Conservation (phyloP, 2,113 vertebrate genomes). For the Tragulus kanchil region DNA sequence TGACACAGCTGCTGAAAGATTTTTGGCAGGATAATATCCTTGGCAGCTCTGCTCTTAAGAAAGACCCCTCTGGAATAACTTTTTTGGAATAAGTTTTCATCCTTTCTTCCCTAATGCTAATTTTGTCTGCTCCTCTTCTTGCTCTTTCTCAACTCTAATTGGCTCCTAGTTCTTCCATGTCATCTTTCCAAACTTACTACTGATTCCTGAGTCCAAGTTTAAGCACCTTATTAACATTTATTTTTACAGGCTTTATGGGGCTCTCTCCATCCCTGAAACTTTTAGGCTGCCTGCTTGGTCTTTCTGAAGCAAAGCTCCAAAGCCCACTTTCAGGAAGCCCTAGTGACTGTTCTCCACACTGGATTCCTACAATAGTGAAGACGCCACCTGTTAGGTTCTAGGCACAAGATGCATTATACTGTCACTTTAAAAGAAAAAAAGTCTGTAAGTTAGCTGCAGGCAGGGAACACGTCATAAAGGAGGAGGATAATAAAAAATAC, state of each 20-base stretch:
- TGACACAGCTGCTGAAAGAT: not conserved
- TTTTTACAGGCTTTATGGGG: not conserved
- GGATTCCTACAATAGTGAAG: not conserved
- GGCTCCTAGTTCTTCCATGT: not conserved
- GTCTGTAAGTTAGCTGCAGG: not conserved
- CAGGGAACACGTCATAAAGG: not conserved
- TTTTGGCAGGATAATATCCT: conserved; percentile 5
- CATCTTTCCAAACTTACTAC: not conserved
- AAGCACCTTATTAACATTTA: not conserved
- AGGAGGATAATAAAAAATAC: not conserved
- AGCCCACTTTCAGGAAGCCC: not conserved
- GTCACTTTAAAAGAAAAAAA: not conserved
- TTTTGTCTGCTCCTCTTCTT: conserved; percentile 27
- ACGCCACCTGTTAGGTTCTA: not conserved
- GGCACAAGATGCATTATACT: not conserved
- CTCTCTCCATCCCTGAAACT: not conserved
- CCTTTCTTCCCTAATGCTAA: not conserved
- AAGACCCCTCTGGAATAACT: not conserved
- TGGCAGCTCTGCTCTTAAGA: not conserved
- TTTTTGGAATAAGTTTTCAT: conserved; percentile 11
- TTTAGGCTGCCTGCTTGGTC: not conserved
- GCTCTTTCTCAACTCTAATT: not conserved
- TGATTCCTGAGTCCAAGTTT: not conserved
- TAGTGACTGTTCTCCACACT: not conserved
- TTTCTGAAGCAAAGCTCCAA: not conserved